Conservation (phyloP, 2,797 vertebrate genomes). For the Denticeps clupeoides region DNA sequence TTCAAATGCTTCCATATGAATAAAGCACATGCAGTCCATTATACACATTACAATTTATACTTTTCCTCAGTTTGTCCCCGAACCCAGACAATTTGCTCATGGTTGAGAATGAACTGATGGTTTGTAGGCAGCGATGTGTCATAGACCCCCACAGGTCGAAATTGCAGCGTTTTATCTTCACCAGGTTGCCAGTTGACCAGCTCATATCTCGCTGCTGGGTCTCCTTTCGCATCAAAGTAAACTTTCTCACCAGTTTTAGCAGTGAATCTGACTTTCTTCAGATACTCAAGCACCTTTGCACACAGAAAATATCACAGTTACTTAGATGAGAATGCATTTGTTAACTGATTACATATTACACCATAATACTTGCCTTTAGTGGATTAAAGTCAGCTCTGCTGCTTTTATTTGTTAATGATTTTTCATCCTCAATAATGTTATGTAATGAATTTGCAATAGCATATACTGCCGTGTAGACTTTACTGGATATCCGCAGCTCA, state of each 20-base stretch:
- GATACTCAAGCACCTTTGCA: constrained; percentile 18
- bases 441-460: constrained; percentile 26
- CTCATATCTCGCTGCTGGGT: constrained; percentile 23
- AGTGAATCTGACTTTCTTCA: constrained; percentile 19
- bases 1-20: no score
- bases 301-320: background rate
- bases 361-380: constrained; percentile 13
- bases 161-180: constrained; percentile 8
- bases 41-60: background rate
- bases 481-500: constrained; percentile 21
- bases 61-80: constrained; percentile 15
- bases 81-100: constrained; percentile 17
- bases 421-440: constrained; percentile 9
- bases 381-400: background rate
- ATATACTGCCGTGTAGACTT: constrained; percentile 27
- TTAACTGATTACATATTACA: no score
- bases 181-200: constrained; percentile 23
- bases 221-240: constrained; percentile 17
- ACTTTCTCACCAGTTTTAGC: constrained; percentile 20
- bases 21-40: no score
- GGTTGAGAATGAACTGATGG: constrained; percentile 12
- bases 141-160: constrained; percentile 20
- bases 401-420: background rate
- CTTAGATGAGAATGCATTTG: background rate
- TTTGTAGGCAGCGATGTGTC: constrained; percentile 19